Evolutionary conservation across 2,888 invertebrate genomes (phyloP).

Genomic region (Cataglyphis rosenhaueri): DNA sequence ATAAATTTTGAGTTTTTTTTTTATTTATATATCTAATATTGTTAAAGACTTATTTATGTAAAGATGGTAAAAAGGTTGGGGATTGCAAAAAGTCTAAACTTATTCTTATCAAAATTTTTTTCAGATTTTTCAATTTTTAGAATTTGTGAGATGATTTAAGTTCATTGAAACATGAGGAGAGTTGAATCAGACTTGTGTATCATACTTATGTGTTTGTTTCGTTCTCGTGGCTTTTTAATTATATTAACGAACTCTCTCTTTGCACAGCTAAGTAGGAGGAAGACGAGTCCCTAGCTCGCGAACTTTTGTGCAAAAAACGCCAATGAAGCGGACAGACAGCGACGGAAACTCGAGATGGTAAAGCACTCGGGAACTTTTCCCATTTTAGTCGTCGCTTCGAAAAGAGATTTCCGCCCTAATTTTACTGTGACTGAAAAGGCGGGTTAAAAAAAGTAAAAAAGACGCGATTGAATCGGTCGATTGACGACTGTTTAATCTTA

Average conservation of each 20-base stretch:
- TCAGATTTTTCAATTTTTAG: background rate
- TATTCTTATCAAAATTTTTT: slow-evolving; percentile 3
- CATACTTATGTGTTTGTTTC: slow-evolving; percentile 16
- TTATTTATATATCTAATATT: background rate
- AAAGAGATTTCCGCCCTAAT: slow-evolving; percentile 31
- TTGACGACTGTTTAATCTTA: slow-evolving; percentile 1
- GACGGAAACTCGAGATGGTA: background rate
- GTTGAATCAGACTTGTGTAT: slow-evolving; percentile 13
- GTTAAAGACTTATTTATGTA: too few species aligned
- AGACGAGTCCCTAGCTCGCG: background rate
- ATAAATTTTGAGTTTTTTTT: background rate
- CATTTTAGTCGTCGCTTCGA: slow-evolving; percentile 9
- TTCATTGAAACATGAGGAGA: background rate
- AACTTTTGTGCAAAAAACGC: slow-evolving; percentile 30
- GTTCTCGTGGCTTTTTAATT: slow-evolving; percentile 23
- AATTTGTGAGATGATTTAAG: slow-evolving; percentile 25
- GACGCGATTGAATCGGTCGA: background rate
- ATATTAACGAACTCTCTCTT: slow-evolving; percentile 31
- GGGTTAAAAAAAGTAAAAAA: slow-evolving; percentile 17
- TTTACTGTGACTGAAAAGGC: background rate
- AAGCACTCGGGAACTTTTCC: slow-evolving; percentile 22
- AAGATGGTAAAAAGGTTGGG: background rate
- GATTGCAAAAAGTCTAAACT: background rate
- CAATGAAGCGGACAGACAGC: slow-evolving; percentile 21
- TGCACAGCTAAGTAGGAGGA: slow-evolving; percentile 4